Evolutionary conservation across 1,140 invertebrate species (phyloP), one percentile per base, ranked within the genome.

Genomic region (Steinernema feltiae): DNA sequence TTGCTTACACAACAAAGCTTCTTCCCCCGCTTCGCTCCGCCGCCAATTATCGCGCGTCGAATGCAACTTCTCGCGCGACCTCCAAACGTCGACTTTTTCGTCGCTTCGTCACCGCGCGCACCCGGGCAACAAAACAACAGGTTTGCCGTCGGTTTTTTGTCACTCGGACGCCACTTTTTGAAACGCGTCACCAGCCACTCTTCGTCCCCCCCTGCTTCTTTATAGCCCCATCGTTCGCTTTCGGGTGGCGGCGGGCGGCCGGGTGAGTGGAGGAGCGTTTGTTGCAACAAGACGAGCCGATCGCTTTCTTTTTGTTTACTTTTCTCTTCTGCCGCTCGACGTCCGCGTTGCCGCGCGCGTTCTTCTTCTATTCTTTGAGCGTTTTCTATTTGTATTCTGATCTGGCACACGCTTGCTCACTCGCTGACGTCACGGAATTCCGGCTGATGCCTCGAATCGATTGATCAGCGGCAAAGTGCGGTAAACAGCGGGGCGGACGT

Each of bases 311-410:
- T 63, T 63, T 63, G 53, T 63, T 63, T 63, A 27, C 53, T 63
- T 63, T 63, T 63, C 53, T 63, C 53, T 63, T 27, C 53, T 63
- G 24, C 24, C 53, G 41, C n/a, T n/a, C 7, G 41, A 7, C 41
- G 41, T n/a, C 41, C 7, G 41, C 41, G 41, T 12, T n/a, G 41
- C 41, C 7, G 7, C 53, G 53, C 53, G 12, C 24, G 2, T 17
- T 3, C 53, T 3, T 12, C 53, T 27, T 63, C 53, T 27, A 63
- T 12, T 63, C 53, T 63, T 63, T 63, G 53, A 63, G 53, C 53
- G 53, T 63, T 63, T 63, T 63, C 53, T 63, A 63, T 63, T 63
- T 63, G 53, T 63, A 63, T 63, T 63, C 53, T 63, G 53, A 63
- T 63, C 53, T 7, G 24, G 15, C 12, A 27, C 2, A 63, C 15